Evolutionary conservation across 2,797 vertebrate genomes (phyloP), one percentile per base, ranked within the genome.

Genomic region (Tapera naevia): DNA sequence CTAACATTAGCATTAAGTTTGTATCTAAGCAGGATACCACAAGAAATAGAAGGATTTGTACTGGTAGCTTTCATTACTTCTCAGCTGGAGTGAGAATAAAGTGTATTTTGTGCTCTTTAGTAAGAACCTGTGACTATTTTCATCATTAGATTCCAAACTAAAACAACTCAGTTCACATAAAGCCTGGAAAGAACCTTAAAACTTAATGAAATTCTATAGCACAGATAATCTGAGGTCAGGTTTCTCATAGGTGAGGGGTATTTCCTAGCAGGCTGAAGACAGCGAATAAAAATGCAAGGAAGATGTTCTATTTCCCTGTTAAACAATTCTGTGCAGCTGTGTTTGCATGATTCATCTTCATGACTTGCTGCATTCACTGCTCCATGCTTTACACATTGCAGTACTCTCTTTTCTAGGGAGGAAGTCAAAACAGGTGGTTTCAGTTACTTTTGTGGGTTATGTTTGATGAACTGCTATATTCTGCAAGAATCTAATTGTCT

Each of bases 401-500:
- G 24, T 69, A 56, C 37, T 50, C 17, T 43, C 14, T 60, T 69
- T 62, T 66, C 32, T 10, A 30, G 15, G 19, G 17, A 83, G 51
- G 54, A 94, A 69, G 43, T 45, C 33, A 69, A 58, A 92, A 80
- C 69, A 75, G 82, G 75, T 86, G 80, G 46, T 61, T 95, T 92
- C 23, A 33, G 58, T 81, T 78, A 88, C 22, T 79, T 89, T 85
- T 73, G 43, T 58, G 35, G 25, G 10, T 83, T 89, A 65, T 5
- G 24, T 67, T 83, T 88, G 48, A 91, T 58, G 28, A 89, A 74
- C 9, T 80, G 22, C 22, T 80, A 14, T 37, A 80, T 85, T 88
- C 84, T 75, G 54, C 48, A 91, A 86, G 65, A 94, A 80, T 65
- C 10, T 69, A 72, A 41, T n/a, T 58, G 30, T 21, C 41, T 86